These are phyloP conservation scores for Lampris megalopsis DNA, from an alignment of 2,113 vertebrate genomes.

Conservation along the genomic window DNA sequence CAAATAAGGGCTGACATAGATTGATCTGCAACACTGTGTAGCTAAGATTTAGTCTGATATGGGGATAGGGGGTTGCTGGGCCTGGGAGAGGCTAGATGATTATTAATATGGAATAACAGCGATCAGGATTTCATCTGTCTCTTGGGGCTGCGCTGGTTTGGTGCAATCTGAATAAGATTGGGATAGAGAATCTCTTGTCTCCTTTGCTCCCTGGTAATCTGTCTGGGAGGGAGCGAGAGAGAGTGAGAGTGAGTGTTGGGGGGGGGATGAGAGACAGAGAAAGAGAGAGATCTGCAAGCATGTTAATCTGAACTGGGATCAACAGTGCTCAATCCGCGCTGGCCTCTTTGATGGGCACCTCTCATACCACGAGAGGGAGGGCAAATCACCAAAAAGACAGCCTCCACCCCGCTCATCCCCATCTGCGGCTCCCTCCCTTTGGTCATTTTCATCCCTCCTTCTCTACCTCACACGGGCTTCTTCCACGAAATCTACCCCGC, in stretches of 20 bases:
- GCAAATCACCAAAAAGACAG: conserved; percentile 59
- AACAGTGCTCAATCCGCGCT: conserved; percentile 66
- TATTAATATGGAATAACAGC: conserved; percentile 72
- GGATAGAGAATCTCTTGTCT: conserved; percentile 58
- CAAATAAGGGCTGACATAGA: conserved; percentile 68
- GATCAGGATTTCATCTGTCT: conserved; percentile 75
- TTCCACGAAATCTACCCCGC: background rate
- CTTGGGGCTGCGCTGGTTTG: conserved; percentile 50
- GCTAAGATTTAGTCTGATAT: conserved; percentile 64
- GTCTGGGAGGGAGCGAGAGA: background rate
- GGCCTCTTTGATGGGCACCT: conserved; percentile 73
- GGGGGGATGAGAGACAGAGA: background rate
- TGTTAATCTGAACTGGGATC: conserved; percentile 77
- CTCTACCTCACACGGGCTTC: conserved; percentile 49
- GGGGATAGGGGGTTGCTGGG: background rate
- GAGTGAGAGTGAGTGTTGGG: too few species aligned
- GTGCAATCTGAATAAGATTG: conserved; percentile 74
- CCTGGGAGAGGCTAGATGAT: conserved; percentile 66
- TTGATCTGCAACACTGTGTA: conserved; percentile 68
- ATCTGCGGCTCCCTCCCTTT: conserved; percentile 38
- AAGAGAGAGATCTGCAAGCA: conserved; percentile 50
- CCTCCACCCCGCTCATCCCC: conserved; percentile 45
- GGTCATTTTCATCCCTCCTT: conserved; percentile 63
- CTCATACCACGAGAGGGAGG: conserved; percentile 56
- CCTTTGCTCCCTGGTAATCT: conserved; percentile 65